A percentile compares a stretch with the other conserved stretches of the same genome.
phyloP scores from a whole-genome alignment of 2,888 invertebrate species.

The Plagodis pulveraria region DNA sequence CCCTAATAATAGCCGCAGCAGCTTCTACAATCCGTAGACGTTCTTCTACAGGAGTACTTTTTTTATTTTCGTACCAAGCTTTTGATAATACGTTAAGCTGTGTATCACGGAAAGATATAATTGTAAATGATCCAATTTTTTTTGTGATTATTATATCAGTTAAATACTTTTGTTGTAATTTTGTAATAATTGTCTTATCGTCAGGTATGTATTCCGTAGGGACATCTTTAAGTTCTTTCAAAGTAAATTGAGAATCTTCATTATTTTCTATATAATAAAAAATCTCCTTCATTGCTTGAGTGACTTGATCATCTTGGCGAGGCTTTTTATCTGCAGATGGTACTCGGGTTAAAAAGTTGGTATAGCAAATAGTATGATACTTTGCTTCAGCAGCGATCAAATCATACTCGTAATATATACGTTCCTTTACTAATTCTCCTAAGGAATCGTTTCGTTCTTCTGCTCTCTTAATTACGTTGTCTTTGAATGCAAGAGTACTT shows the following conservation, averaged over 20 bases:
- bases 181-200: constrained; percentile 49
- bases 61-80: constrained; percentile 56
- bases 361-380: constrained; percentile 55
- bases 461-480: constrained; percentile 53
- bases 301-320: constrained; percentile 55
- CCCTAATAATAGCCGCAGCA: constrained; percentile 57
- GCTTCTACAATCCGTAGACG: constrained; percentile 53
- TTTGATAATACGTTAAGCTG: constrained; percentile 50
- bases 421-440: constrained; percentile 48
- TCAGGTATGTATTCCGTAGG: constrained; percentile 49
- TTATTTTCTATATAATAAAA: constrained; percentile 57
- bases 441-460: constrained; percentile 52
- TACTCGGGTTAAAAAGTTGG: constrained; percentile 48
- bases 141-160: constrained; percentile 46
- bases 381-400: constrained; percentile 52
- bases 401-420: constrained; percentile 47
- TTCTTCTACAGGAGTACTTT: constrained; percentile 47
- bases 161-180: constrained; percentile 49
- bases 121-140: constrained; percentile 49
- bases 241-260: constrained; percentile 58
- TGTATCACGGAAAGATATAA: constrained; percentile 53
- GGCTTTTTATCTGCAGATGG: constrained; percentile 47
- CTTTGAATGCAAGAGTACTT: constrained; percentile 53
- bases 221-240: constrained; percentile 54
- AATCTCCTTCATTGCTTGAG: constrained; percentile 56